Percentiles rank a stretch among this genome's conserved stretches.
These are phyloP conservation scores for Drosophila paranaensis DNA, from an alignment of 2,888 invertebrate genomes.

Conservation along the genomic window DNA sequence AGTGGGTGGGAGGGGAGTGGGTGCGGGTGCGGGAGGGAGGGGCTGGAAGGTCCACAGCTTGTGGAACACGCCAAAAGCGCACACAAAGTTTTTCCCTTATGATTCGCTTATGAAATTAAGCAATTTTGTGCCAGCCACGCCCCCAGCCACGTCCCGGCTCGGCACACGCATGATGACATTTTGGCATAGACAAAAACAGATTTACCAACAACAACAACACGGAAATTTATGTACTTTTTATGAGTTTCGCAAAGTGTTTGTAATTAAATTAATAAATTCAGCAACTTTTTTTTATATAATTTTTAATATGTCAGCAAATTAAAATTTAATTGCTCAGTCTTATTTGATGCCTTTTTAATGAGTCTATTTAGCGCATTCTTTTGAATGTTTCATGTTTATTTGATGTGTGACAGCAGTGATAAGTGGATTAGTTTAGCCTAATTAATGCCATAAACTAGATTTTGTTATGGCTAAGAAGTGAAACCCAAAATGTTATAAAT, in stretches of 20 bases:
- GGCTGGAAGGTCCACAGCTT: slow-evolving; percentile 49
- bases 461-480: too few relatives aligned
- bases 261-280: slow-evolving; percentile 73
- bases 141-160: neutral
- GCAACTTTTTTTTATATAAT: slow-evolving; percentile 7
- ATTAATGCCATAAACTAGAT: neutral
- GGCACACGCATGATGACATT: slow-evolving; percentile 59
- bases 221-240: slow-evolving; percentile 71
- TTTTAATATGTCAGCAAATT: slow-evolving; percentile 36
- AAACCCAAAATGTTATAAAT: too few relatives aligned
- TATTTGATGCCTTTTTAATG: slow-evolving; percentile 16
- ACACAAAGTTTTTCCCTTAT: slow-evolving; percentile 69
- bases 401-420: slow-evolving; percentile 14
- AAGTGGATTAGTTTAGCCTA: slow-evolving; percentile 22
- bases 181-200: slow-evolving; percentile 61
- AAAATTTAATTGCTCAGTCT: slow-evolving; percentile 37
- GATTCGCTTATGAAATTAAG: slow-evolving; percentile 76
- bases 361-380: neutral
- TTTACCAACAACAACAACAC: slow-evolving; percentile 47
- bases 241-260: slow-evolving; percentile 66
- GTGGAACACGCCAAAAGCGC: slow-evolving; percentile 30
- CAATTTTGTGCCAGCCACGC: slow-evolving; percentile 53
- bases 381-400: slow-evolving; percentile 1
- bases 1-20: neutral
- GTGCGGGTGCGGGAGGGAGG: neutral